Evolutionary conservation across 2,888 invertebrate species (phyloP).

Genomic region (Caprella mutica): DNA sequence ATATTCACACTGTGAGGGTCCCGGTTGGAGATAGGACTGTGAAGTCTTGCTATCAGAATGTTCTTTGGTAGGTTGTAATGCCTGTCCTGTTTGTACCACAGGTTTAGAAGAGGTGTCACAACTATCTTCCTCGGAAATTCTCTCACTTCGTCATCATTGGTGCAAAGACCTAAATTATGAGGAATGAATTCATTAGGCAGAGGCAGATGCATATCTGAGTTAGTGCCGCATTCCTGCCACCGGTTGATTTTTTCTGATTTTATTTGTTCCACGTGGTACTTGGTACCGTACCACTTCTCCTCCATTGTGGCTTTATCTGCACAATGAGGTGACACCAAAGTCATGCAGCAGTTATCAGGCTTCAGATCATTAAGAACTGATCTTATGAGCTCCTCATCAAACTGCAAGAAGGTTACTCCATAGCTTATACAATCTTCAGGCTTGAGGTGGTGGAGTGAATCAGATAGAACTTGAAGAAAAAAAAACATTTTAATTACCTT

Average conservation of each 20-base stretch:
- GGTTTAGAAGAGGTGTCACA: conserved; percentile 60
- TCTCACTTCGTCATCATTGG: conserved; percentile 39
- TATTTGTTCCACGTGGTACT: conserved; percentile 56
- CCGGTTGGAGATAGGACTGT: conserved; percentile 55
- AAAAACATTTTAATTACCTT: no score
- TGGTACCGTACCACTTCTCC: conserved; percentile 85
- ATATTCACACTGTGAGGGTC: conserved; percentile 75
- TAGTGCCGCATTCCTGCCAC: conserved; percentile 46
- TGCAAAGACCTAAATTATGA: conserved; percentile 55
- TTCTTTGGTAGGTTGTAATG: conserved; percentile 81
- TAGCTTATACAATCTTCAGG: no score
- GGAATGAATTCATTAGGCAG: conserved; percentile 87
- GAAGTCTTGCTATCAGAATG: conserved; percentile 60
- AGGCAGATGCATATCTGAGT: conserved; percentile 59
- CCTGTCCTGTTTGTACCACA: conserved; percentile 93
- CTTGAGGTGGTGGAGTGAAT: no score
- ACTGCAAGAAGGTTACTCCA: no score
- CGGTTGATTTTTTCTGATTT: conserved; percentile 8
- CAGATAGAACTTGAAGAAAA: no score
- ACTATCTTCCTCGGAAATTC: conserved; percentile 34
- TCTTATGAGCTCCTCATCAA: no score
- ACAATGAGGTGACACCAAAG: no score
- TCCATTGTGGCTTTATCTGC: conserved; percentile 51
- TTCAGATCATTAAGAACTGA: no score
- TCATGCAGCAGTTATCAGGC: no score